Evolutionary conservation across 2,888 invertebrate species (phyloP).

Genomic region (Barypeithes pellucidus): DNA sequence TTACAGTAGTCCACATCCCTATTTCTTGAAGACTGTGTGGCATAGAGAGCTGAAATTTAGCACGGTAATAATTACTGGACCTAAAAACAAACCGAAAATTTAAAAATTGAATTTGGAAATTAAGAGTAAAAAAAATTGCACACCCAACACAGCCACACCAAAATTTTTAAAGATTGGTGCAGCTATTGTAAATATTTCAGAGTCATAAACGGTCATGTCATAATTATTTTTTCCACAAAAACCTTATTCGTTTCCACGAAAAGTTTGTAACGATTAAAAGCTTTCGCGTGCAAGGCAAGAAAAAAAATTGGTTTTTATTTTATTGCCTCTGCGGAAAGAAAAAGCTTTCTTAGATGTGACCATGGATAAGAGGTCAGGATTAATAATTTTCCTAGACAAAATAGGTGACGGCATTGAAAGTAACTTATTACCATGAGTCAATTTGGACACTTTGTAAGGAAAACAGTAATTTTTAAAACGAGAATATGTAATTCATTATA

Average conservation of each 20-base stretch:
- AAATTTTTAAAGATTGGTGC: no score
- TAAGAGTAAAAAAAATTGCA: no score
- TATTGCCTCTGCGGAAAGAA: background rate
- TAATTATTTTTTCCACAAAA: background rate
- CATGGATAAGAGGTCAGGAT: slow-evolving; percentile 30
- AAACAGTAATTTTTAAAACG: background rate
- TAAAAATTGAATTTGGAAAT: no score
- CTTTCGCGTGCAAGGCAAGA: slow-evolving; percentile 22
- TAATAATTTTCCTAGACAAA: background rate
- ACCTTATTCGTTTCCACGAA: slow-evolving; percentile 16
- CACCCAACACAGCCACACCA: no score
- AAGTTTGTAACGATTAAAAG: slow-evolving; percentile 6
- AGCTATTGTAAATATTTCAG: no score
- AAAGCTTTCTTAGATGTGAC: slow-evolving; percentile 23
- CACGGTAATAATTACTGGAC: no score
- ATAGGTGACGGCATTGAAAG: background rate
- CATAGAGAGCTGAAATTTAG: no score
- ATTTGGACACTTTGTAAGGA: background rate
- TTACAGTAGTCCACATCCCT: no score
- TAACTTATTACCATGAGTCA: background rate
- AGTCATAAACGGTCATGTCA: background rate
- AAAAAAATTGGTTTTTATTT: background rate
- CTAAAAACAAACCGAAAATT: no score
- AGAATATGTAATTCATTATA: no score
- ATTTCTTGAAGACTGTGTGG: no score